These are phyloP conservation scores for Synanthedon andrenaeformis DNA, from an alignment of 2,888 invertebrate genomes.

Conservation along the genomic window DNA sequence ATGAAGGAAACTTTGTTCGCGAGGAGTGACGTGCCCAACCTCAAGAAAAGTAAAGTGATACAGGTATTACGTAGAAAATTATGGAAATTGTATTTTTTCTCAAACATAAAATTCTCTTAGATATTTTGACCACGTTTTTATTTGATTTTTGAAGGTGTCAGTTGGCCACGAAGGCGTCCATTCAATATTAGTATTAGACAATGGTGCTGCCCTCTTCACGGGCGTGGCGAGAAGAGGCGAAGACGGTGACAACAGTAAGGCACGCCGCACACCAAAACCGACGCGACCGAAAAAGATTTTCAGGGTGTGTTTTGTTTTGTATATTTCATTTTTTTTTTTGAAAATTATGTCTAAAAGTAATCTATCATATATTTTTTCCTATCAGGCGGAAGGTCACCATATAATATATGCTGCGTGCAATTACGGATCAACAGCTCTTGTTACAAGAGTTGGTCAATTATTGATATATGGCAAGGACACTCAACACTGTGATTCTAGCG, in stretches of 20 bases:
- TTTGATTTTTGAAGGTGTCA: constrained; percentile 40
- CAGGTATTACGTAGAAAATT: constrained; percentile 26
- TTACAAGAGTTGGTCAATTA: constrained; percentile 89
- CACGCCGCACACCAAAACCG: constrained; percentile 88
- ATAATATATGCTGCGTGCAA: constrained; percentile 91
- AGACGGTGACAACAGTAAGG: constrained; percentile 87
- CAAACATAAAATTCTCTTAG: background rate
- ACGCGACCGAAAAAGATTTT: constrained; percentile 93
- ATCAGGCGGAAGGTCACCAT: constrained; percentile 78
- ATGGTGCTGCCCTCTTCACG: constrained; percentile 84
- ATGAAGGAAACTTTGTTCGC: constrained; percentile 62
- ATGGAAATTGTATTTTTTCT: background rate
- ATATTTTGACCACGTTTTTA: background rate
- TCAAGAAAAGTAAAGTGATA: constrained; percentile 43
- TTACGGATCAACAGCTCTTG: constrained; percentile 93
- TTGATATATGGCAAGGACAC: constrained; percentile 96
- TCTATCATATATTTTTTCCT: too few species aligned
- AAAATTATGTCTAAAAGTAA: background rate
- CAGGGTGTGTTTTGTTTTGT: constrained; percentile 67
- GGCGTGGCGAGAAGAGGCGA: constrained; percentile 93
- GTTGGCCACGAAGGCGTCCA: constrained; percentile 96
- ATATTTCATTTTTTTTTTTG: background rate
- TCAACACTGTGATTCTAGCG: constrained; percentile 81
- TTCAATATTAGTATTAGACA: constrained; percentile 90
- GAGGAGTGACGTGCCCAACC: constrained; percentile 41